phyloP scores from a whole-genome alignment of 2,888 invertebrate species.

The Ormyrus pomaceus region DNA sequence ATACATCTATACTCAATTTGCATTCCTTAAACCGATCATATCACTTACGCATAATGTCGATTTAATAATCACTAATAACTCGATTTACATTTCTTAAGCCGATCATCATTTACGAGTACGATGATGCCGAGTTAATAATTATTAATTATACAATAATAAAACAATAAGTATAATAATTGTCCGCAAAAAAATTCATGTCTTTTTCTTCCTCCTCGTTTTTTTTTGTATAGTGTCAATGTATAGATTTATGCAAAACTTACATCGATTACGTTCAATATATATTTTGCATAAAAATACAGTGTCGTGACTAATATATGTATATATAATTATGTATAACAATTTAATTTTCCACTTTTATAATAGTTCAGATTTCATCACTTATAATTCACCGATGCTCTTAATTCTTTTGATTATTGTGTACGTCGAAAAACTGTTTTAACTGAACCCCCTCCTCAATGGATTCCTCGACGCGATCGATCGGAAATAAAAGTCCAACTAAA shows the following conservation, averaged over 20 bases:
- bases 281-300: constrained; percentile 51
- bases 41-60: constrained; percentile 15
- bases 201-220: constrained; percentile 3
- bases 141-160: constrained; percentile 28
- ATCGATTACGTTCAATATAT: constrained; percentile 32
- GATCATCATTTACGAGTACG: too few species aligned
- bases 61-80: not conserved
- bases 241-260: constrained; percentile 46
- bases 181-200: not conserved
- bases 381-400: not conserved
- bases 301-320: constrained; percentile 37
- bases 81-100: not conserved
- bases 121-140: constrained; percentile 15
- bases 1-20: constrained; percentile 37
- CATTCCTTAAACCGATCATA: constrained; percentile 22
- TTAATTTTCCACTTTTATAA: constrained; percentile 2
- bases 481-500: too few species aligned
- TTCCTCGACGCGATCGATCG: not conserved
- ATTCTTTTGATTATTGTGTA: constrained; percentile 44
- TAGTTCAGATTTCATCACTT: not conserved
- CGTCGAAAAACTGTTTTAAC: not conserved
- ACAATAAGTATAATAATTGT: constrained; percentile 17
- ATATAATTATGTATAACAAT: constrained; percentile 38
- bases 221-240: constrained; percentile 26
- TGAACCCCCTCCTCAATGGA: not conserved